Conservation (phyloP, 2,113 vertebrate genomes). For the Thamnophis sirtalis region DNA sequence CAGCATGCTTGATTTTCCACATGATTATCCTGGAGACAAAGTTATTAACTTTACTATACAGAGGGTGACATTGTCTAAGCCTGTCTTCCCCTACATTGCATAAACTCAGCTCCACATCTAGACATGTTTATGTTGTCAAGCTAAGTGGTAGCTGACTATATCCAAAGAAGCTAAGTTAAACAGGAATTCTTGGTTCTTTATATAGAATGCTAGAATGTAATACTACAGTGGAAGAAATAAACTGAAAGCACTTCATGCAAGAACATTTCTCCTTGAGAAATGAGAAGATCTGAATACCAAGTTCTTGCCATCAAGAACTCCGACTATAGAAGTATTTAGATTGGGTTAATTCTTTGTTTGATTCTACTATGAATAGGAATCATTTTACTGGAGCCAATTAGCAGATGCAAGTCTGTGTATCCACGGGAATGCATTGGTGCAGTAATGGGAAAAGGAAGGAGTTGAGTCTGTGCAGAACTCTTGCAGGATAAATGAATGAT, state of each 20-base stretch:
- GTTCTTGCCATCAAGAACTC: background rate
- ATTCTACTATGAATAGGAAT: background rate
- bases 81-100: background rate
- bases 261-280: background rate
- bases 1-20: background rate
- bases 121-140: constrained; percentile 11
- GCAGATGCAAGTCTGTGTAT: background rate
- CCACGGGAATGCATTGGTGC: background rate
- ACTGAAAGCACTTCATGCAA: background rate
- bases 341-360: background rate
- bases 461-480: background rate
- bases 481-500: background rate
- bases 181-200: background rate
- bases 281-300: background rate
- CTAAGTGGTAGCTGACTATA: background rate
- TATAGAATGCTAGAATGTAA: background rate
- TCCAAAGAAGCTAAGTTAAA: background rate
- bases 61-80: background rate
- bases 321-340: background rate
- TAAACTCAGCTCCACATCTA: background rate
- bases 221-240: background rate
- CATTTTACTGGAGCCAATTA: background rate
- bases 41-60: background rate
- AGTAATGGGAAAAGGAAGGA: background rate
- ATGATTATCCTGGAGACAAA: background rate